phyloP scores from a whole-genome alignment of 1,140 invertebrate genomes.

The Pemphigus obesinymphae region DNA sequence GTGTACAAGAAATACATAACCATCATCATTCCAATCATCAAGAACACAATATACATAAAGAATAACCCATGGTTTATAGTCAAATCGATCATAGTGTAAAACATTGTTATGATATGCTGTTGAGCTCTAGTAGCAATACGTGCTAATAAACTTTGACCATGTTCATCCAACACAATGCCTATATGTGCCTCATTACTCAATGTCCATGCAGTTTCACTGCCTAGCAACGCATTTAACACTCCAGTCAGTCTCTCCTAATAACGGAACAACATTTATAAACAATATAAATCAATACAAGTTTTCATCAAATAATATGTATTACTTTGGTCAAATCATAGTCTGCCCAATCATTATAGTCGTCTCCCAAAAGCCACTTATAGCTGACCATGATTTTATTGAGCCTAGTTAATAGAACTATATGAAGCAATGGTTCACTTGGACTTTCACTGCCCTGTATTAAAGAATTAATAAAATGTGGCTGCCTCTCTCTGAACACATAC shows the following conservation, averaged over 20 bases:
- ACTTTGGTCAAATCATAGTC: constrained; percentile 47
- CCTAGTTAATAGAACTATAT: constrained; percentile 85
- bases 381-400: constrained; percentile 76
- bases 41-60: constrained; percentile 73
- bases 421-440: constrained; percentile 60
- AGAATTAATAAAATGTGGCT: constrained; percentile 73
- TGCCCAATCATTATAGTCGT: constrained; percentile 40
- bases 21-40: constrained; percentile 74
- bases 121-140: constrained; percentile 63
- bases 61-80: constrained; percentile 76
- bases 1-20: constrained; percentile 70
- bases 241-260: constrained; percentile 18
- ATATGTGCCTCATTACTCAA: constrained; percentile 65
- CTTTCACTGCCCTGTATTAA: constrained; percentile 54
- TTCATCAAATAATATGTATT: neutral
- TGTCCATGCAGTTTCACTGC: constrained; percentile 47
- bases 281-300: neutral
- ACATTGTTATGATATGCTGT: constrained; percentile 62
- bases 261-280: neutral
- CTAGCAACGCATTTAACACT: constrained; percentile 24
- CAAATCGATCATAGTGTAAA: constrained; percentile 69
- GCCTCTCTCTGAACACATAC: constrained; percentile 80
- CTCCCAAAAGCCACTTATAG: constrained; percentile 75
- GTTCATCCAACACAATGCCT: constrained; percentile 54
- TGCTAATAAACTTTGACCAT: constrained; percentile 54